Evolutionary conservation across 2,888 invertebrate species (phyloP).

Genomic region (Xestia c-nigrum): DNA sequence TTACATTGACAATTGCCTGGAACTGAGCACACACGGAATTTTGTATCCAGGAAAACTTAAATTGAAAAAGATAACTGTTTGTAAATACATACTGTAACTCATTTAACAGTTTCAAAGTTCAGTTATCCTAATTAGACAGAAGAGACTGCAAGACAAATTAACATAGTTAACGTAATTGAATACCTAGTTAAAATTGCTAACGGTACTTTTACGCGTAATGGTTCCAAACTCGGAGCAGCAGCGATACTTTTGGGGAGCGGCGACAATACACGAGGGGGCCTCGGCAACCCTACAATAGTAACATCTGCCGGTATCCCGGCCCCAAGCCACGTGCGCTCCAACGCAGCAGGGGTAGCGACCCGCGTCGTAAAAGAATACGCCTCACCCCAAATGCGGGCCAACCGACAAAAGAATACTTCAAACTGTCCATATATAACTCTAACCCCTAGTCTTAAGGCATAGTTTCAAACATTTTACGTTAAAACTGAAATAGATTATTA

Average conservation of each 20-base stretch:
- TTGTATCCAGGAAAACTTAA: conserved; percentile 8
- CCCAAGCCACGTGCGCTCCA: conserved; percentile 86
- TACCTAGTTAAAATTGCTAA: conserved; percentile 43
- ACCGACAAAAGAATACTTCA: conserved; percentile 60
- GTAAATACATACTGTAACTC: background rate
- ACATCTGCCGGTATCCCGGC: conserved; percentile 84
- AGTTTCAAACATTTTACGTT: conserved; percentile 71
- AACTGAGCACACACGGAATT: conserved; percentile 35
- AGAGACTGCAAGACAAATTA: conserved; percentile 46
- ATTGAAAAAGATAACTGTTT: conserved; percentile 25
- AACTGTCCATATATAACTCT: conserved; percentile 71
- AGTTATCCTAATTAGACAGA: conserved; percentile 41
- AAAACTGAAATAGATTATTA: conserved; percentile 87
- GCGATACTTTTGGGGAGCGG: conserved; percentile 47
- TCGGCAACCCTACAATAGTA: conserved; percentile 78
- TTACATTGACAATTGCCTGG: conserved; percentile 46
- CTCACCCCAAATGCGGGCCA: conserved; percentile 87
- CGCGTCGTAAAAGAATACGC: conserved; percentile 82
- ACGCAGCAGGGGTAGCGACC: conserved; percentile 86
- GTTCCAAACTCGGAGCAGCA: conserved; percentile 45
- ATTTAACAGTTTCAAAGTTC: conserved; percentile 43
- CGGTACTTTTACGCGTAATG: conserved; percentile 56
- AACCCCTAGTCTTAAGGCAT: conserved; percentile 71
- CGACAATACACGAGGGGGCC: conserved; percentile 48
- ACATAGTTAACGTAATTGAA: conserved; percentile 47